Base-by-base conservation (phyloP, 2,113 vertebrate genomes). In the Macquaria australasica region DNA sequence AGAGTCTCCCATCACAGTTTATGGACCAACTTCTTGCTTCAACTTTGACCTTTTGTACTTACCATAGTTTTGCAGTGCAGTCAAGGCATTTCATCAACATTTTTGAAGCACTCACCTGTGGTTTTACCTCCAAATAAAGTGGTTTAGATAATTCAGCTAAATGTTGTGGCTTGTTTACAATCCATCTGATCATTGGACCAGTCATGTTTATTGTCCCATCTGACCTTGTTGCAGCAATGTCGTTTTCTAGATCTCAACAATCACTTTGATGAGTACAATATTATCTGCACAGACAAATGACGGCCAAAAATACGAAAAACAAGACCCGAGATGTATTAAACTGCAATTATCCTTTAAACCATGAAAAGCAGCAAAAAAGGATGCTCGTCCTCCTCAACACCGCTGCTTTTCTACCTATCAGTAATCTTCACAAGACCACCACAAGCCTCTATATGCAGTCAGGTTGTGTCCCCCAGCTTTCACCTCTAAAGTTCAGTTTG, bases 401-500 rank as follows among this genome's bases (percentile, higher is more conserved):
- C 0, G n/a, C 1, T 11, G n/a, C 14, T 71, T 59, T 45, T 73
- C n/a, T 39, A 39, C 56, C 64, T 55, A 34, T 76, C 60, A 53
- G 20, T 21, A n/a, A 69, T 62, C 56, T 75, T 62, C 14, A 31
- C 3, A 20, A 25, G 68, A 51, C 67, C 20, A 63, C 73, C 43
- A n/a, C 58, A 58, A 45, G 37, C 16, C 41, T 63, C 43, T 66
- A 8, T 60, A 14, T 48, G 72, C 25, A 69, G 48, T 55, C 75
- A 72, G 64, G 81, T 55, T 60, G 50, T 70, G 73, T 20, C 63
- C 74, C 70, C 63, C 50, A 82, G 79, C 87, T 56, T 88, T 83
- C 74, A 84, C 80, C 78, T 78, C 84, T 41, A 53, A 83, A 85
- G 88, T 84, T 88, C 86, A 90, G 31, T 77, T 45, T 68, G 79